A percentile compares a stretch with the other conserved stretches of the same genome.
Conservation (phyloP, 2,888 invertebrate genomes). For the Plutella xylostella region DNA sequence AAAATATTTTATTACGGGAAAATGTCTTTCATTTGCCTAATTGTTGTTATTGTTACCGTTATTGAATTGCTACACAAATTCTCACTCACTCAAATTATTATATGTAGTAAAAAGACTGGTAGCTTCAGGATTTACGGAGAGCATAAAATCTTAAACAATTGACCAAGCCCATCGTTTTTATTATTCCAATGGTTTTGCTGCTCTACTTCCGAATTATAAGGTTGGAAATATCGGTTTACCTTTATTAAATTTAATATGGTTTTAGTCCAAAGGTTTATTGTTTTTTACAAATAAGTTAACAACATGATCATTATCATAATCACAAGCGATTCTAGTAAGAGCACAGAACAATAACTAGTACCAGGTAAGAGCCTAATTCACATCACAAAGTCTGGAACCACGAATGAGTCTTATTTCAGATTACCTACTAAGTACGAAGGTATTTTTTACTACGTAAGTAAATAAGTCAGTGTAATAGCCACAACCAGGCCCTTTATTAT, state of each 20-base stretch:
- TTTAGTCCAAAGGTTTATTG: not conserved
- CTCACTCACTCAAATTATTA: conserved; percentile 47
- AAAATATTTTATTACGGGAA: conserved; percentile 36
- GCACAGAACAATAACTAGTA: too few relatives aligned
- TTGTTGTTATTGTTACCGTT: conserved; percentile 32
- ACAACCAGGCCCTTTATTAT: too few relatives aligned
- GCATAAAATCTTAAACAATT: not conserved
- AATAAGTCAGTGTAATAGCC: too few relatives aligned
- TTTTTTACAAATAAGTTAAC: not conserved
- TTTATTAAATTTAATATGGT: not conserved
- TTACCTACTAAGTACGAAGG: too few relatives aligned
- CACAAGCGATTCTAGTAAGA: too few relatives aligned
- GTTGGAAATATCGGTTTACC: not conserved
- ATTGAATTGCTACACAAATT: conserved; percentile 41
- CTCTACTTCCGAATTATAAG: too few relatives aligned
- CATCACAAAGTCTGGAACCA: too few relatives aligned
- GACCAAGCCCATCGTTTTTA: not conserved
- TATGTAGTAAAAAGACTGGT: conserved; percentile 18
- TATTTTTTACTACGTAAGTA: too few relatives aligned
- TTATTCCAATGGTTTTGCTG: not conserved
- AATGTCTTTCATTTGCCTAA: conserved; percentile 36
- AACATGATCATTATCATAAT: too few relatives aligned
- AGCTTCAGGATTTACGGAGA: conserved; percentile 1
- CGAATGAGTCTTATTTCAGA: too few relatives aligned
- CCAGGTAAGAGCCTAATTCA: too few relatives aligned